Base-by-base conservation (phyloP, 2,113 vertebrate genomes). In the Plecotus auritus region DNA sequence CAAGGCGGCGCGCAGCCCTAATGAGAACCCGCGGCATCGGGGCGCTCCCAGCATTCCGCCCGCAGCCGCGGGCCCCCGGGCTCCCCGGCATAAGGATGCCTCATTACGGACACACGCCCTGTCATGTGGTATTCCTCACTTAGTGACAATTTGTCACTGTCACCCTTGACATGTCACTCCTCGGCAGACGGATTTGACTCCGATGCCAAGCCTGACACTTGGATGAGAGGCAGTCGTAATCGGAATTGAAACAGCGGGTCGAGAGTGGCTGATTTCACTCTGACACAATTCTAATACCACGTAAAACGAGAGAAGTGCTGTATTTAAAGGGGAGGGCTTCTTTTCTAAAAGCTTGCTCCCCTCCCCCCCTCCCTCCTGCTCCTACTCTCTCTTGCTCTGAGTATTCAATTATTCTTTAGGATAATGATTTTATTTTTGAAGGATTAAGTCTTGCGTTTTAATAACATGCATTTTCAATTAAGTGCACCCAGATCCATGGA, bases 91-190 rank as follows among this genome's bases (percentile, higher is more conserved):
- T 97, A 98, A 97, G 95, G 80, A 94, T 96, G 96, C 97, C 98
- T 98, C 98, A 98, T 98, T 98, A 98, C 96, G 98, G 98, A 98
- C 98, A 20, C 98, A 97, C 0, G 93, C 97, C 97, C 98, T 98
- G 98, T 98, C 98, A 96, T 98, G 98, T 98, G 98, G 96, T 98
- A 98, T 98, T 98, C 98, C 98, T 98, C 98, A 98, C 98, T 99
- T 99, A 99, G 98, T 98, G 98, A 98, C 98, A 98, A 99, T 99
- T 99, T 98, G 98, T 99, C 99, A 99, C 98, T 99, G 98, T 99
- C 98, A 98, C 98, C 98, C 98, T 98, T 98, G 97, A 98, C 98
- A 98, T 98, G 98, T 98, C 98, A 97, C 89, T 98, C 98, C 97
- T 95, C 97, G 87, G 98, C 97, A 97, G 98, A 98, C 98, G 98